Percentiles rank a stretch among this genome's conserved stretches.
These are phyloP conservation scores for Pomacea canaliculata DNA, from an alignment of 2,888 invertebrate genomes.

Conservation along the genomic window DNA sequence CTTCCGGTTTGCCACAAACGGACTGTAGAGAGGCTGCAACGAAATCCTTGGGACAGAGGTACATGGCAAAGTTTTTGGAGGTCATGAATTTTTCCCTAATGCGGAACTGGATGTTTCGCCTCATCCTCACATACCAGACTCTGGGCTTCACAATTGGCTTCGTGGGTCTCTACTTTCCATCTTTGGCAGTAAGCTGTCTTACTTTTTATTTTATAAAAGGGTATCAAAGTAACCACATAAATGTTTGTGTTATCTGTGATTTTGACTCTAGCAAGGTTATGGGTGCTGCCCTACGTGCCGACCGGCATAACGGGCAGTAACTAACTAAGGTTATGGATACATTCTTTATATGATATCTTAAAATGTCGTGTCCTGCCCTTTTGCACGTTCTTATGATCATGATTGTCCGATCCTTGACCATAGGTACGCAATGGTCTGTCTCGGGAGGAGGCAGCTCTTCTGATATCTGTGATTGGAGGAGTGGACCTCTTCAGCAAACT, in stretches of 20 bases:
- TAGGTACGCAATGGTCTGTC: conserved; percentile 22
- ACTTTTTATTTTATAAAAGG: not conserved
- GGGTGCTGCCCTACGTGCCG: too few relatives aligned
- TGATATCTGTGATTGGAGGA: conserved; percentile 25
- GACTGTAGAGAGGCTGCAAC: not conserved
- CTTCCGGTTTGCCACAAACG: not conserved
- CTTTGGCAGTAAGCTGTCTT: conserved; percentile 10
- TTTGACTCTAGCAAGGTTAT: too few relatives aligned
- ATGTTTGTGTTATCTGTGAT: too few relatives aligned
- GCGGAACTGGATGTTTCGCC: conserved; percentile 30
- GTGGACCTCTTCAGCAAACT: conserved; percentile 30
- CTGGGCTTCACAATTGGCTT: conserved; percentile 17
- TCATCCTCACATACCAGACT: conserved; percentile 17
- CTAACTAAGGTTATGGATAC: too few relatives aligned
- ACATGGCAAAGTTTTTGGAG: not conserved
- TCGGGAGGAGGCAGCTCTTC: conserved; percentile 15
- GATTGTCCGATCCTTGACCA: too few relatives aligned
- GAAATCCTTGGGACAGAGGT: not conserved
- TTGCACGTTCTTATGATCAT: too few relatives aligned
- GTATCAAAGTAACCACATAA: too few relatives aligned
- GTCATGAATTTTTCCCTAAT: conserved; percentile 12
- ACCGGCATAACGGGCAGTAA: too few relatives aligned
- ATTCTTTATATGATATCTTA: too few relatives aligned
- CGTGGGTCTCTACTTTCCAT: conserved; percentile 19
- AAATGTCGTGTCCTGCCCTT: too few relatives aligned